Evolutionary conservation across 37 sponge, comb jelly and placozoan genomes (phyloP).

Genomic region (Mnemiopsis leidyi): DNA sequence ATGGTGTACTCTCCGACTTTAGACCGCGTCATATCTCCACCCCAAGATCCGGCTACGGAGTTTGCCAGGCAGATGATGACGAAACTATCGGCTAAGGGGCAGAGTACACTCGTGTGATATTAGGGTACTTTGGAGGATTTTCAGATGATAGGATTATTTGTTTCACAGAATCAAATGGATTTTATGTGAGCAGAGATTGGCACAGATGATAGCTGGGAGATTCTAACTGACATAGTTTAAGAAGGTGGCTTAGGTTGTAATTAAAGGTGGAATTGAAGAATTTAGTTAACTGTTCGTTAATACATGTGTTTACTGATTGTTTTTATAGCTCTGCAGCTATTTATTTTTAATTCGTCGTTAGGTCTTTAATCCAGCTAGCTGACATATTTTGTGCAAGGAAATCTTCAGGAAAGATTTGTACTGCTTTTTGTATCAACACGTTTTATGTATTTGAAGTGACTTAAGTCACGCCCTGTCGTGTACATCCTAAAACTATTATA

Average conservation of each 20-base stretch:
- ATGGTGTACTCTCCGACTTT: neutral
- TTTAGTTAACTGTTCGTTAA: too few relatives aligned
- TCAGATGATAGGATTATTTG: neutral
- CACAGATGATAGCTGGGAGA: neutral
- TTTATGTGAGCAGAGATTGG: neutral
- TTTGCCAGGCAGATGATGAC: constrained; percentile 42
- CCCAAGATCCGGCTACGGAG: constrained; percentile 24
- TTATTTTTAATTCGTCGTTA: neutral
- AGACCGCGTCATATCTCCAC: constrained; percentile 8
- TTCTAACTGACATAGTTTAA: too few relatives aligned
- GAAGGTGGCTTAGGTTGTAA: too few relatives aligned
- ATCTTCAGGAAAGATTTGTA: neutral
- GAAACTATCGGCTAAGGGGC: constrained; percentile 34
- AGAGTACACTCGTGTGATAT: constrained; percentile 41
- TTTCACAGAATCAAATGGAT: neutral
- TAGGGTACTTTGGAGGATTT: neutral
- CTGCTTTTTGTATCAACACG: neutral
- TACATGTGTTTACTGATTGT: too few relatives aligned
- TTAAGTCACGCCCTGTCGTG: neutral
- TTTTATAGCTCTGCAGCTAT: neutral
- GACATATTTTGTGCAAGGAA: neutral
- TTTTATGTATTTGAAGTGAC: neutral
- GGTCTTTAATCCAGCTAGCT: neutral
- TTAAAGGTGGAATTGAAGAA: too few relatives aligned
- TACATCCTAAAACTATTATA: neutral